Base-by-base conservation (phyloP, 1,140 invertebrate species). In the Metopolophium dirhodum region DNA sequence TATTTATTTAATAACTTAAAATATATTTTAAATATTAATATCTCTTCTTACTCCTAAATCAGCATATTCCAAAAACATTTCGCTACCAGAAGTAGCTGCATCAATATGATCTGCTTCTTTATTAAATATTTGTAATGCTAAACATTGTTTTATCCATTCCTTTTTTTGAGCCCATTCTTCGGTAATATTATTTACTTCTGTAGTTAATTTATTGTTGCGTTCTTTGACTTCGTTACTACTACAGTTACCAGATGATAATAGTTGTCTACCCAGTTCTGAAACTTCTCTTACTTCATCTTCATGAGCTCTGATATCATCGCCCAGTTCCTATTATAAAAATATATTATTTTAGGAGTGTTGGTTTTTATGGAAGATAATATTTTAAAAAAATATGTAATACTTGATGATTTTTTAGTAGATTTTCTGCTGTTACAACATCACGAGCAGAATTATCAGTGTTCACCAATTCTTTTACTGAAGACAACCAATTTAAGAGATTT, bases 41-140 rank as follows among this genome's bases (percentile, higher is more conserved):
- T 61, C 30, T 77, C n/a, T 91, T 96, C 96, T 96, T 95, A 98
- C 98, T 68, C 98, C 99, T 82, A 98, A 96, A 94, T 99, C 97
- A 22, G 96, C 97, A 95, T 98, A 98, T 94, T 99, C 98, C 23
- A 99, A 96, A 95, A 99, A 99, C 0, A 98, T 97, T 95, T 99
- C 97, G 95, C 99, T 99, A 77, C 98, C 98, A 91, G 98, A 98
- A 68, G 98, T 99, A 9, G 98, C 97, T 1, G 99, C 98, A 95
- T 99, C 99, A 94, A 99, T 99, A 95, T 99, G 98, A 95, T 99
- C 99, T 0, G 99, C 99, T 95, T 99, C 99, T 91, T 98, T 96
- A 95, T 99, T 99, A 95, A 99, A 99, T 94, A 97, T 96, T 95
- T 98, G 98, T 90, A 99, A 95, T 94, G 99, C 98, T 35, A 98